Evolutionary conservation across 2,113 vertebrate genomes (phyloP), one percentile per base, ranked within the genome.

Genomic region (Ciconia boyciana): DNA sequence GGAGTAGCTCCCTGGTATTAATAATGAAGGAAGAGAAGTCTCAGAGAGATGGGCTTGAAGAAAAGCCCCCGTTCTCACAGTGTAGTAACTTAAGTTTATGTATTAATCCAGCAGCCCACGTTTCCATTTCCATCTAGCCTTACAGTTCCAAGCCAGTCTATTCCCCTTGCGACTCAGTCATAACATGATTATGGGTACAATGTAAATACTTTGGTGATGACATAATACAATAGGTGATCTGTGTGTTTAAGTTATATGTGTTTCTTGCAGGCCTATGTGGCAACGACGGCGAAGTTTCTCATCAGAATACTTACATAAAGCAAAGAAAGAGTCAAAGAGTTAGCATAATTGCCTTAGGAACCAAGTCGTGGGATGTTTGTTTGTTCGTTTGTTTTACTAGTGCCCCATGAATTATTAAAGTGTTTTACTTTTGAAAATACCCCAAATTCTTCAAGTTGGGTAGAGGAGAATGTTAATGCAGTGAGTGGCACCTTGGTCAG

Each of bases 1-100:
- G 0, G 15, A 15, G 12, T 13, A 75, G 5, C 10, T 62, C 46
- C 21, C 36, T 49, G 46, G 16, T 10, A 24, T 79, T 54, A 71
- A 52, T 36, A 68, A 65, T 8, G 34, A 57, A 61, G 7, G 54
- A 81, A 87, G 18, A 82, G 34, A 58, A 65, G 16, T 46, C 2
- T 70, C 46, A 44, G 24, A 26, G 7, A 85, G 11, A 20, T 2
- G 21, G 5, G 11, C 55, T 78, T 83, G 26, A 70, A 81, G 28
- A 62, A 87, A 57, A 22, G 34, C 4, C 2, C 2, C 0, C 0
- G 17, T 64, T 85, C 11, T 72, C 36, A 62, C 3, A 19, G 13
- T 2, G 6, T 31, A 36, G 6, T 49, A 48, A 39, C 24, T 69
- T 41, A 11, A 36, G 3, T 81, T 55, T 57, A 68, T 32, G 2